These are phyloP conservation scores for Clistopyga incitator DNA, from an alignment of 2,888 invertebrate genomes.

Conservation along the genomic window DNA sequence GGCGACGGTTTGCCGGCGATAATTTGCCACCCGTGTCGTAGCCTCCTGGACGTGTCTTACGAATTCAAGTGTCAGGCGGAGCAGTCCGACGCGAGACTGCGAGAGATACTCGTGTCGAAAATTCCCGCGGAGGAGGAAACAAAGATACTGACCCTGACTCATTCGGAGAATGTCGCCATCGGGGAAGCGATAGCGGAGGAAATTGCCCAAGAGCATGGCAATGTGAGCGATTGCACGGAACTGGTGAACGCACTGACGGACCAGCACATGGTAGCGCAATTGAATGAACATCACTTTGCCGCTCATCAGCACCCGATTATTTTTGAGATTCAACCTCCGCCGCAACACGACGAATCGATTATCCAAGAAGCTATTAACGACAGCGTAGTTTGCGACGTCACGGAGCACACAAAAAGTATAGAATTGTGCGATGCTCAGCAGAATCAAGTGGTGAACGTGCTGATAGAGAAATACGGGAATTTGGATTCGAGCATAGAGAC, in stretches of 20 bases:
- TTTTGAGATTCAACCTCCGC: constrained; percentile 58
- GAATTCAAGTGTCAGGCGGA: constrained; percentile 79
- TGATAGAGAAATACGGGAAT: constrained; percentile 62
- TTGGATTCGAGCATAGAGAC: constrained; percentile 12
- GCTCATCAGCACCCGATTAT: constrained; percentile 59
- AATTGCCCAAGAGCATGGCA: constrained; percentile 42
- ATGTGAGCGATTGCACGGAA: constrained; percentile 20
- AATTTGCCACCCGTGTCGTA: constrained; percentile 77
- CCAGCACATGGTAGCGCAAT: constrained; percentile 40
- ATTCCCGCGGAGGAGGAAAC: constrained; percentile 16
- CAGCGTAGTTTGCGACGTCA: constrained; percentile 2
- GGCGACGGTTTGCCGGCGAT: constrained; percentile 79
- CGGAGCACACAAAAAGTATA: constrained; percentile 22
- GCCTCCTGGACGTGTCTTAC: constrained; percentile 76
- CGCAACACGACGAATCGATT: constrained; percentile 25
- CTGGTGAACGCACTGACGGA: constrained; percentile 10
- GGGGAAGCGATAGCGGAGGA: constrained; percentile 68
- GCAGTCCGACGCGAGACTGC: constrained; percentile 77
- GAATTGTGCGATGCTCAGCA: constrained; percentile 16
- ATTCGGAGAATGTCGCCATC: constrained; percentile 65
- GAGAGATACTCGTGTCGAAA: constrained; percentile 70
- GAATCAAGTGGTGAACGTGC: constrained; percentile 24
- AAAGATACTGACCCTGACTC: constrained; percentile 56
- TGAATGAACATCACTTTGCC: constrained; percentile 55
- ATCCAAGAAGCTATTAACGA: constrained; percentile 11